phyloP scores from a whole-genome alignment of 2,113 vertebrate species.

The Pluvialis apricaria region DNA sequence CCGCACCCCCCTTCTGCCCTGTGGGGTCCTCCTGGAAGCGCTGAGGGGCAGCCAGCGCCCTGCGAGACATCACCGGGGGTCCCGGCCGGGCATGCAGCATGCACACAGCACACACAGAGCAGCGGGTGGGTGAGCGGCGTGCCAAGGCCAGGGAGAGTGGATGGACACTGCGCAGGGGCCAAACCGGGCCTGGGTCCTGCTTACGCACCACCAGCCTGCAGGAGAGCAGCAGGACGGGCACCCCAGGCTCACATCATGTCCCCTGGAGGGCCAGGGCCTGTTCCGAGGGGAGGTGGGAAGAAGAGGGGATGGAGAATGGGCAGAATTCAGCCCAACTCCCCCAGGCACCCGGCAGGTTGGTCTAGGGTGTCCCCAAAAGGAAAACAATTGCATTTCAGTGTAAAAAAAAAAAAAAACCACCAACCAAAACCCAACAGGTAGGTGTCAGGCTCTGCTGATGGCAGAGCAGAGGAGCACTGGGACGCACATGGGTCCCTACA shows the following conservation, averaged over 20 bases:
- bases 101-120: slow-evolving; percentile 37
- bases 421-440: neutral
- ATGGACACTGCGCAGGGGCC: neutral
- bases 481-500: neutral
- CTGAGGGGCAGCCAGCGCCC: neutral
- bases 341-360: neutral
- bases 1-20: neutral
- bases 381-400: neutral
- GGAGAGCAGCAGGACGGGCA: neutral
- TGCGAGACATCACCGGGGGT: rapidly evolving
- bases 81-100: slow-evolving; percentile 32
- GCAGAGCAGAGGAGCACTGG: neutral
- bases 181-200: neutral
- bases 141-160: neutral
- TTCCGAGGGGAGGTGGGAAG: neutral
- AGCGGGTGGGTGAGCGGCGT: neutral
- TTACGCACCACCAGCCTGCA: rapidly evolving
- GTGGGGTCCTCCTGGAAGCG: neutral
- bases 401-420: neutral
- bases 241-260: rapidly evolving
- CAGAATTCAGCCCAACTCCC: neutral
- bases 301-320: neutral
- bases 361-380: neutral
- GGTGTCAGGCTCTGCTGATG: neutral
- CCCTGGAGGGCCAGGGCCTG: neutral